phyloP scores from a whole-genome alignment of 2,888 invertebrate species.

The Rhogogaster chlorosoma region DNA sequence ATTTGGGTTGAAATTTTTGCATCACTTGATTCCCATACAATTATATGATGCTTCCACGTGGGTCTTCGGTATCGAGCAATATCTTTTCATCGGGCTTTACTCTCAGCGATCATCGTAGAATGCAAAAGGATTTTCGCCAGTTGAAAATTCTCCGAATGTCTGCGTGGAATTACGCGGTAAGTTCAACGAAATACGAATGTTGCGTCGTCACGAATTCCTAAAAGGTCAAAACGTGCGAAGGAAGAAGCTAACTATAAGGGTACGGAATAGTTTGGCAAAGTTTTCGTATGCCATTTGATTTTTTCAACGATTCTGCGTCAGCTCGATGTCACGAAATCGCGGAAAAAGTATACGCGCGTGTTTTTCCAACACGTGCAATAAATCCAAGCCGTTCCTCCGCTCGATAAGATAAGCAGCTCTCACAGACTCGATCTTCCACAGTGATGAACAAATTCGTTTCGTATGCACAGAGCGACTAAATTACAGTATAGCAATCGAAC shows the following conservation, averaged over 20 bases:
- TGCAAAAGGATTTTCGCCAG: neutral
- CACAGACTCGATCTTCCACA: neutral
- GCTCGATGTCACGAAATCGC: neutral
- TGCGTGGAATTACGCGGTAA: neutral
- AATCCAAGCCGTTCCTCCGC: neutral
- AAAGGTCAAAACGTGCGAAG: neutral
- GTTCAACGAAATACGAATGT: neutral
- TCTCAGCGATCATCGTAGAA: neutral
- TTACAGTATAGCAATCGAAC: neutral
- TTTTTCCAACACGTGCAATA: neutral
- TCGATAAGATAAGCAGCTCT: neutral
- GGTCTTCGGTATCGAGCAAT: neutral
- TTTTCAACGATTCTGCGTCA: neutral
- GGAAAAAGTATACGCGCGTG: neutral
- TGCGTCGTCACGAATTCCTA: neutral
- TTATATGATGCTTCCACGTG: neutral
- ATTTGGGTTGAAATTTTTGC: neutral
- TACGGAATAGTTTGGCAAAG: neutral
- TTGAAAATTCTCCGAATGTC: neutral
- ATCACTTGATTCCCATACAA: neutral
- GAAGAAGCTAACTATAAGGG: neutral
- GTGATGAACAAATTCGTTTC: neutral
- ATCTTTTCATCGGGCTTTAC: neutral
- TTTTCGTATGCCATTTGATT: neutral
- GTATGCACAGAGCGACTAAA: neutral